phyloP scores from a whole-genome alignment of 2,797 vertebrate species.

The Salmo trutta region DNA sequence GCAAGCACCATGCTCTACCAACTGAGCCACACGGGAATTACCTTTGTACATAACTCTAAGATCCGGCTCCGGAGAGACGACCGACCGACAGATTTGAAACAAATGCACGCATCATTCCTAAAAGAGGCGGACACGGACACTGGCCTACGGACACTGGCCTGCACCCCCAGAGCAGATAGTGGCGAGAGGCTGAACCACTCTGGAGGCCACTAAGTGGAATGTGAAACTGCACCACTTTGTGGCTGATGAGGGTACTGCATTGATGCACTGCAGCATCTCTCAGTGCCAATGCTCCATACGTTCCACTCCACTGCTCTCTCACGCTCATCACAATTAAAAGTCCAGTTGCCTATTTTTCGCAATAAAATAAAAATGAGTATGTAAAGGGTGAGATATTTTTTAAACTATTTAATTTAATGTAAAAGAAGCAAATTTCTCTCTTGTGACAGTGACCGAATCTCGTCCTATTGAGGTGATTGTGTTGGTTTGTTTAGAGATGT shows the following conservation, averaged over 20 bases:
- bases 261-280: constrained; percentile 64
- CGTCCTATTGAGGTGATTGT: constrained; percentile 95
- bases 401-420: constrained; percentile 76
- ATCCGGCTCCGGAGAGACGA: constrained; percentile 55
- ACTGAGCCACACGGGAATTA: too few species aligned
- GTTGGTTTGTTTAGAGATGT: constrained; percentile 87
- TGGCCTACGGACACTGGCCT: neutral
- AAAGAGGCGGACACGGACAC: constrained; percentile 18
- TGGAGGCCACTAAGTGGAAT: constrained; percentile 36
- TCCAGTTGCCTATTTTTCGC: constrained; percentile 95
- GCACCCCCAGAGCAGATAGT: constrained; percentile 3
- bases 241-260: constrained; percentile 64
- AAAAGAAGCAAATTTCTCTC: constrained; percentile 70
- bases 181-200: neutral
- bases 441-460: constrained; percentile 95
- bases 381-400: constrained; percentile 91
- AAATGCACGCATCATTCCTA: constrained; percentile 67
- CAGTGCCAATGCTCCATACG: constrained; percentile 66
- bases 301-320: constrained; percentile 61
- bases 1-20: too few species aligned
- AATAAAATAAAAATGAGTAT: constrained; percentile 87
- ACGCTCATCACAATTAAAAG: constrained; percentile 78
- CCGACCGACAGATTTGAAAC: constrained; percentile 55
- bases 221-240: constrained; percentile 60
- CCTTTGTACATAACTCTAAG: constrained; percentile 76